Conservation (phyloP, 2,797 vertebrate genomes). For the Molothrus ater region DNA sequence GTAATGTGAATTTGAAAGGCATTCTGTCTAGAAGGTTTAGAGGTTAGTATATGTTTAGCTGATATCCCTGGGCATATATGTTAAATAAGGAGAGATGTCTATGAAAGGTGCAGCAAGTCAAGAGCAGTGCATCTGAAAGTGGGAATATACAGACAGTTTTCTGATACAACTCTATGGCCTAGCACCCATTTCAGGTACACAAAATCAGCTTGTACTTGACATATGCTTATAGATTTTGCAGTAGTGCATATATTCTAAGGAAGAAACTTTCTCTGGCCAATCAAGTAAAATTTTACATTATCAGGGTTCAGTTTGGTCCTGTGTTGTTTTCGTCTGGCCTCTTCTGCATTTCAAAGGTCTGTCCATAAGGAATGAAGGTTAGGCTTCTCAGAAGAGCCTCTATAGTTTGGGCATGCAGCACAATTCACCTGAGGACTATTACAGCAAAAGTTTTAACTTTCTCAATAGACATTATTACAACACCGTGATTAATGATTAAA, state of each 20-base stretch:
- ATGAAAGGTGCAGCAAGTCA: neutral
- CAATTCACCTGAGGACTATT: neutral
- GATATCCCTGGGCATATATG: neutral
- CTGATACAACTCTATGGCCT: neutral
- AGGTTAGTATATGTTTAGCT: neutral
- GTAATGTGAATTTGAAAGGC: neutral
- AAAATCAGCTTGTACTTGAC: neutral
- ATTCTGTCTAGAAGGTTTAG: neutral
- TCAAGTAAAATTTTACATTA: neutral
- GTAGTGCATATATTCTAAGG: neutral
- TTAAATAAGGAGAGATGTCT: neutral
- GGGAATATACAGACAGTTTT: neutral
- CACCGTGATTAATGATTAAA: neutral
- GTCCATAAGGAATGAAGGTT: neutral
- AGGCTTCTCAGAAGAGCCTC: neutral
- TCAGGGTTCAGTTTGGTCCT: neutral
- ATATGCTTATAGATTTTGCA: neutral
- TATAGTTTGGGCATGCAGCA: neutral
- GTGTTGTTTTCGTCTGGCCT: neutral
- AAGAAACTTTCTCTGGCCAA: neutral
- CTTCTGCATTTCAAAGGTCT: neutral
- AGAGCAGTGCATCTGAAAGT: neutral
- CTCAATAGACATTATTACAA: neutral
- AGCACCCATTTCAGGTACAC: neutral
- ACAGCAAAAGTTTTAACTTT: neutral